A percentile compares a stretch with the other conserved stretches of the same genome.
Conservation (phyloP, 2,888 invertebrate genomes). For the Malachius bipustulatus region DNA sequence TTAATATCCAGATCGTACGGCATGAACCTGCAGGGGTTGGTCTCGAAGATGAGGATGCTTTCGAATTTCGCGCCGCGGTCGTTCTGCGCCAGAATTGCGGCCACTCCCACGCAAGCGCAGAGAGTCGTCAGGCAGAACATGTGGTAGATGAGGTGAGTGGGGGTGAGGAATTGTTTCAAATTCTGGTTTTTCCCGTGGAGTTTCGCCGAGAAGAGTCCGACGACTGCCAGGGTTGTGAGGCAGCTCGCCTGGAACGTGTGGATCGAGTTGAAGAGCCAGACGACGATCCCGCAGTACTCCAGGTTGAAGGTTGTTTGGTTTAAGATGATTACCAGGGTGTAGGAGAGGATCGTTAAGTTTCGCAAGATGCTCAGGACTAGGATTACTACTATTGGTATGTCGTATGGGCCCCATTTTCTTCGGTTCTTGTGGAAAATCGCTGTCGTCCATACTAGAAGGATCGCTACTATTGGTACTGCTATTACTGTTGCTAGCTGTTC, state of each 20-base stretch:
- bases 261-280: slow-evolving; percentile 40
- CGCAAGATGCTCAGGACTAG: slow-evolving; percentile 35
- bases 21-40: slow-evolving; percentile 36
- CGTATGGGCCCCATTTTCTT: slow-evolving; percentile 40
- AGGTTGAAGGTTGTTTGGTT: slow-evolving; percentile 23
- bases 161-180: slow-evolving; percentile 33
- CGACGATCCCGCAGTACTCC: slow-evolving; percentile 37
- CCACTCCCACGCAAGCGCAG: slow-evolving; percentile 42
- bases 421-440: slow-evolving; percentile 41
- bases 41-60: slow-evolving; percentile 10
- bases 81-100: slow-evolving; percentile 39
- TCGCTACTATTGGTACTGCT: slow-evolving; percentile 37
- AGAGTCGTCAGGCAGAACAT: slow-evolving; percentile 41
- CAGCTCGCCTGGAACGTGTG: slow-evolving; percentile 43
- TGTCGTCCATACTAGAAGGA: slow-evolving; percentile 38
- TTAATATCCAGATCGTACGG: slow-evolving; percentile 39
- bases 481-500: slow-evolving; percentile 36
- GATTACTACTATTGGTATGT: slow-evolving; percentile 40
- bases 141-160: slow-evolving; percentile 39
- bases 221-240: slow-evolving; percentile 39
- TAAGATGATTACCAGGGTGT: slow-evolving; percentile 31
- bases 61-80: slow-evolving; percentile 13
- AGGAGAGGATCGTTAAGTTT: slow-evolving; percentile 34
- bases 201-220: slow-evolving; percentile 37
- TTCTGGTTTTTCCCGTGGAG: slow-evolving; percentile 31